Evolutionary conservation across 2,888 invertebrate species (phyloP).

Genomic region (Thumatha senex): DNA sequence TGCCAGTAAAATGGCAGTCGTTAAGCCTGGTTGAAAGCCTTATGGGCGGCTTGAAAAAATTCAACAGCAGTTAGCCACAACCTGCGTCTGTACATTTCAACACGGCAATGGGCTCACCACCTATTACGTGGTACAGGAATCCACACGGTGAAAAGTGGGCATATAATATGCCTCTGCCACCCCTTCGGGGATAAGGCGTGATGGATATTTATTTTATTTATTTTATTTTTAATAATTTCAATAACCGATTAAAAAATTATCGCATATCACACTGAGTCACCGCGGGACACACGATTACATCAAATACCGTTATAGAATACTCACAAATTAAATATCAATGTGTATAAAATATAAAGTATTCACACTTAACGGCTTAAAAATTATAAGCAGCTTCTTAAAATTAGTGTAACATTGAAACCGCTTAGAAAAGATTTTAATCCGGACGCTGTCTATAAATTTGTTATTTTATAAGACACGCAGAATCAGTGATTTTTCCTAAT

Average conservation of each 20-base stretch:
- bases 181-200: too few relatives aligned
- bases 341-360: slow-evolving; percentile 28
- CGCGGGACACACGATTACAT: slow-evolving; percentile 23
- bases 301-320: slow-evolving; percentile 23
- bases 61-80: too few relatives aligned
- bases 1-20: too few relatives aligned
- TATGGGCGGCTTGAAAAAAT: too few relatives aligned
- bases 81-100: too few relatives aligned
- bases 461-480: slow-evolving; percentile 31
- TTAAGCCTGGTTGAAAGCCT: too few relatives aligned
- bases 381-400: slow-evolving; percentile 36
- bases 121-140: too few relatives aligned
- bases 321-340: slow-evolving; percentile 42
- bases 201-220: too few relatives aligned
- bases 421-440: slow-evolving; percentile 29
- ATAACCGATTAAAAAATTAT: slow-evolving; percentile 37
- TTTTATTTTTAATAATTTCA: too few relatives aligned
- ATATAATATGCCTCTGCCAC: too few relatives aligned
- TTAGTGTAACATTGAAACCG: slow-evolving; percentile 30
- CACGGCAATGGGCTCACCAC: too few relatives aligned
- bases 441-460: slow-evolving; percentile 30
- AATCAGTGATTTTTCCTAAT: slow-evolving; percentile 23
- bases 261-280: slow-evolving; percentile 28
- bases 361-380: slow-evolving; percentile 30
- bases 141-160: too few relatives aligned